phyloP scores from a whole-genome alignment of 2,888 invertebrate genomes.

The Melanostoma scalare region DNA sequence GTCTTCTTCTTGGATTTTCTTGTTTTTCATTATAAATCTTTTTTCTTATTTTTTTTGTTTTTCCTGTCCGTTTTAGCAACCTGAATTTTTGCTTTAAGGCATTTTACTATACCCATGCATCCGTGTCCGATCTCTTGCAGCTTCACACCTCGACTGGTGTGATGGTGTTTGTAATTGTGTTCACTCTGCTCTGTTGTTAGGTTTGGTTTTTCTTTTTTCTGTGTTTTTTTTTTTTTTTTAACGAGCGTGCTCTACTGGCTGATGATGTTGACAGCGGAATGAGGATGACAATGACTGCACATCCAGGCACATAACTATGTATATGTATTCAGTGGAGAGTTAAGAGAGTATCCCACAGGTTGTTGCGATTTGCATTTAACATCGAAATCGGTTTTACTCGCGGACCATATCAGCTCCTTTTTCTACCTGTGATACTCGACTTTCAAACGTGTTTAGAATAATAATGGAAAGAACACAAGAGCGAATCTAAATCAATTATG shows the following conservation, averaged over 20 bases:
- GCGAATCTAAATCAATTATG: conserved; percentile 51
- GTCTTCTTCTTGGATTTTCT: conserved; percentile 32
- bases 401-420: conserved; percentile 17
- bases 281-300: conserved; percentile 27
- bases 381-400: conserved; percentile 51
- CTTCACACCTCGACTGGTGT: conserved; percentile 52
- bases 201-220: not conserved
- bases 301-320: conserved; percentile 3
- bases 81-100: conserved; percentile 33
- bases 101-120: conserved; percentile 28
- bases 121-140: conserved; percentile 65
- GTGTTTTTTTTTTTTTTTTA: conserved; percentile 1
- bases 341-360: conserved; percentile 24
- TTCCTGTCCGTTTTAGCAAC: conserved; percentile 30
- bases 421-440: conserved; percentile 25
- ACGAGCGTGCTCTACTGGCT: conserved; percentile 55
- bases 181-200: not conserved
- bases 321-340: not conserved
- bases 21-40: conserved; percentile 40
- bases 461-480: conserved; percentile 25
- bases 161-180: not conserved
- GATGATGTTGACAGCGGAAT: conserved; percentile 32
- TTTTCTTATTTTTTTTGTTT: not conserved
- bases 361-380: conserved; percentile 63
- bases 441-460: conserved; percentile 46